A percentile compares a stretch with the other conserved stretches of the same genome.
Conservation (phyloP, 2,113 vertebrate species). For the Octodon degus region DNA sequence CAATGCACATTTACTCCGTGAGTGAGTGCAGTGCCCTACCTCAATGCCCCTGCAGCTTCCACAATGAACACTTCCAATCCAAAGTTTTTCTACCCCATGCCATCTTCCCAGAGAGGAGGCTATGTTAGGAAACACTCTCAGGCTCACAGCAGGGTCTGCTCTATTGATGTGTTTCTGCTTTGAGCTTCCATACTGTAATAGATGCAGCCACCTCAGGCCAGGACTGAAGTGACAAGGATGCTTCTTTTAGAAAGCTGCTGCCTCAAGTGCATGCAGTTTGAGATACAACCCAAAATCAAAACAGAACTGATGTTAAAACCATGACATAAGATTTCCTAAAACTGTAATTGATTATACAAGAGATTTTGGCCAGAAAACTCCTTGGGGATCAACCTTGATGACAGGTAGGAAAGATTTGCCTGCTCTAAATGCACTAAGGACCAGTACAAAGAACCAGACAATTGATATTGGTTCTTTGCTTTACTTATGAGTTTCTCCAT, state of each 20-base stretch:
- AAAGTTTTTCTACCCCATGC: not conserved
- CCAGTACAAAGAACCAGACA: not conserved
- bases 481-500: not conserved
- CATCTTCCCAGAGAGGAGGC: not conserved
- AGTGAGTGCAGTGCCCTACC: not conserved
- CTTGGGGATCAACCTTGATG: not conserved
- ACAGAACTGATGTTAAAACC: not conserved
- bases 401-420: not conserved
- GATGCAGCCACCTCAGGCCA: not conserved
- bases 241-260: rapidly evolving
- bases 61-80: not conserved
- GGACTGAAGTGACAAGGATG: not conserved
- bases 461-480: not conserved
- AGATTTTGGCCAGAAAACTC: not conserved
- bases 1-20: not conserved
- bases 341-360: not conserved
- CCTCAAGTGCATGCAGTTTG: not conserved
- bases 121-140: not conserved
- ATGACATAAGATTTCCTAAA: not conserved
- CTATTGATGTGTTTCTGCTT: conserved; percentile 39
- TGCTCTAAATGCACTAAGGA: not conserved
- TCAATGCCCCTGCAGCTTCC: not conserved
- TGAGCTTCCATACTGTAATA: not conserved
- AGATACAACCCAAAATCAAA: not conserved
- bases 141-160: not conserved